phyloP scores from a whole-genome alignment of 2,797 vertebrate genomes.

The Centroberyx gerrardi region DNA sequence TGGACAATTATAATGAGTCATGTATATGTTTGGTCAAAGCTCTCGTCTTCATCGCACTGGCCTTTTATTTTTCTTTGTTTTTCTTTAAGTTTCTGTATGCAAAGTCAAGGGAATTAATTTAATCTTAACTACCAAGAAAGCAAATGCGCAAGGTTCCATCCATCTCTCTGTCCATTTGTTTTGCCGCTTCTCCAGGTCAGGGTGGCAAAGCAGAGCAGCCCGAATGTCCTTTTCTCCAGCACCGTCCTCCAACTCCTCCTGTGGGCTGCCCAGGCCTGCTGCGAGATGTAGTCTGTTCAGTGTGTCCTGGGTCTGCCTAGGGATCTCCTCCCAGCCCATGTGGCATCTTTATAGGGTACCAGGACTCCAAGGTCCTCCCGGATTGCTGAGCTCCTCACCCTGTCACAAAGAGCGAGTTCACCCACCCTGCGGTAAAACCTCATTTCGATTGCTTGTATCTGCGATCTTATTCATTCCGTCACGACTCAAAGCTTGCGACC shows the following conservation, averaged over 20 bases:
- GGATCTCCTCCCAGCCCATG: no score
- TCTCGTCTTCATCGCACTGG: conserved; percentile 22
- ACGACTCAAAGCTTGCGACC: conserved; percentile 1
- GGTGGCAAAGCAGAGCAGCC: no score
- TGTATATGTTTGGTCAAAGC: conserved; percentile 23
- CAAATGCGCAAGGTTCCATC: no score
- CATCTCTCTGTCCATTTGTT: no score
- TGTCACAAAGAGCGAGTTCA: conserved; percentile 14
- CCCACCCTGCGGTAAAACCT: conserved; percentile 13
- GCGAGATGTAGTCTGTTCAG: not conserved
- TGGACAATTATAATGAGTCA: conserved; percentile 44
- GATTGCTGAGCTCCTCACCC: conserved; percentile 13
- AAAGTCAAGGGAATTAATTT: no score
- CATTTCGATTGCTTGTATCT: conserved; percentile 3
- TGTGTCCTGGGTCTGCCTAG: no score
- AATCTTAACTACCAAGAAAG: no score
- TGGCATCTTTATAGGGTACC: no score
- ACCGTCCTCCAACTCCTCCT: no score
- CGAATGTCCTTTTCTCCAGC: no score
- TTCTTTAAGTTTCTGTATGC: no score
- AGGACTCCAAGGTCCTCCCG: not conserved
- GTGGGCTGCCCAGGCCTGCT: not conserved
- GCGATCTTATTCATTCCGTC: conserved; percentile 1
- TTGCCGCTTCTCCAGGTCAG: no score
- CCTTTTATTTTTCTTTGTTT: conserved; percentile 27